These are phyloP conservation scores for Neogobius melanostomus DNA, from an alignment of 2,113 vertebrate genomes.

Conservation along the genomic window DNA sequence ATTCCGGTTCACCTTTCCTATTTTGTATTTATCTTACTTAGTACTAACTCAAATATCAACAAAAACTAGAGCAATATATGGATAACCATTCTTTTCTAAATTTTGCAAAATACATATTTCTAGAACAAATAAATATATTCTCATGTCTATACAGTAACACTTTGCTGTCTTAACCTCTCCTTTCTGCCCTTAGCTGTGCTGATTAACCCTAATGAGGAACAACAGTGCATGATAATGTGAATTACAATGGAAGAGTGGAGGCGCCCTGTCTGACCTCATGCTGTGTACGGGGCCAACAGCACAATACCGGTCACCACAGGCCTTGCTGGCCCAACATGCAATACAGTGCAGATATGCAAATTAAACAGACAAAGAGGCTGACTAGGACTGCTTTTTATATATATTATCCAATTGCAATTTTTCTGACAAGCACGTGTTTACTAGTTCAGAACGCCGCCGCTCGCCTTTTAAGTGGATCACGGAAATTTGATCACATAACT, in stretches of 20 bases:
- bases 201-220: constrained; percentile 60
- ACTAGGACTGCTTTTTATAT: background rate
- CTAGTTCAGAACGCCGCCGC: no score
- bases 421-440: no score
- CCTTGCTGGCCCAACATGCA: constrained; percentile 39
- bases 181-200: constrained; percentile 39
- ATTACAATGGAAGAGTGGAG: constrained; percentile 57
- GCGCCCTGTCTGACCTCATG: constrained; percentile 25
- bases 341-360: constrained; percentile 47
- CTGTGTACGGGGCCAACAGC: constrained; percentile 44
- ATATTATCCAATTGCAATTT: background rate
- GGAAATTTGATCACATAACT: no score
- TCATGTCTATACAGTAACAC: constrained; percentile 42
- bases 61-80: background rate
- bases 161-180: constrained; percentile 19
- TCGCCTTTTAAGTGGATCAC: no score
- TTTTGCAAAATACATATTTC: background rate
- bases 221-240: constrained; percentile 64
- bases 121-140: background rate
- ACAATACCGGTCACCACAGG: constrained; percentile 19
- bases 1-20: constrained; percentile 36
- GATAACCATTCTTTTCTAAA: constrained; percentile 46
- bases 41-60: constrained; percentile 22
- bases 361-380: constrained; percentile 43
- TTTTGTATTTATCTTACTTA: background rate